Percentiles rank a stretch among this genome's conserved stretches.
phyloP scores from a whole-genome alignment of 2,888 invertebrate species.

The Pseudeuparius sepicola region DNA sequence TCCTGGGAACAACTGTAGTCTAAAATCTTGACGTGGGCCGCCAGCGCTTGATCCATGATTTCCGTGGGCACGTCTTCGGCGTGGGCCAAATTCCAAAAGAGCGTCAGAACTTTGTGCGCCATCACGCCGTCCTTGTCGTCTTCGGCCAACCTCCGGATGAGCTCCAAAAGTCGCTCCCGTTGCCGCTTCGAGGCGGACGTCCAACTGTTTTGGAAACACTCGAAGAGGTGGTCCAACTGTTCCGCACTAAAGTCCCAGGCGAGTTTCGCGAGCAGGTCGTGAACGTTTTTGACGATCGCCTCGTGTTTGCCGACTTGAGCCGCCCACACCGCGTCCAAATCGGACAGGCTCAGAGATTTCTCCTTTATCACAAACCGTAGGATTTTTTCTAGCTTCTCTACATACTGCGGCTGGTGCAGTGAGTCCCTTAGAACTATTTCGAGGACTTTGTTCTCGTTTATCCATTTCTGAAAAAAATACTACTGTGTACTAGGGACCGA shows the following conservation, averaged over 20 bases:
- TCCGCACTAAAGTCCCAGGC: constrained; percentile 98
- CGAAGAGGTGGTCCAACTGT: constrained; percentile 93
- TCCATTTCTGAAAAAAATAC: constrained; percentile 66
- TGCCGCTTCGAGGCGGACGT: constrained; percentile 92
- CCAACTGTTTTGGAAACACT: constrained; percentile 92
- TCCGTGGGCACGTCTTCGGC: constrained; percentile 94
- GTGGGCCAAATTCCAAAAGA: constrained; percentile 96
- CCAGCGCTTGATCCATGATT: constrained; percentile 92
- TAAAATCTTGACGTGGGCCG: constrained; percentile 91
- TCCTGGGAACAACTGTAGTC: constrained; percentile 95
- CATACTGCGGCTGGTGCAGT: constrained; percentile 94
- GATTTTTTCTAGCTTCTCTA: constrained; percentile 95
- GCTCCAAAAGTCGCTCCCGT: constrained; percentile 86
- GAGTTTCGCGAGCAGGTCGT: constrained; percentile 88
- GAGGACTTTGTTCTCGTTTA: constrained; percentile 88
- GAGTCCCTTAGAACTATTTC: constrained; percentile 93
- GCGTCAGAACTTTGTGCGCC: constrained; percentile 92
- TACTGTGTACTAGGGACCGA: too few species aligned
- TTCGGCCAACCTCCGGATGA: constrained; percentile 90
- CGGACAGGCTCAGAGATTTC: constrained; percentile 75
- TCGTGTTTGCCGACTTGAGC: constrained; percentile 97
- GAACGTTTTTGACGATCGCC: constrained; percentile 96
- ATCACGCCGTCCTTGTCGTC: constrained; percentile 98
- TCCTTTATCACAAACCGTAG: constrained; percentile 94
- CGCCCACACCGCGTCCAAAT: constrained; percentile 93